Percentiles rank a stretch among this genome's conserved stretches.
These are phyloP conservation scores for Odontocerum albicorne DNA, from an alignment of 2,888 invertebrate genomes.

Conservation along the genomic window DNA sequence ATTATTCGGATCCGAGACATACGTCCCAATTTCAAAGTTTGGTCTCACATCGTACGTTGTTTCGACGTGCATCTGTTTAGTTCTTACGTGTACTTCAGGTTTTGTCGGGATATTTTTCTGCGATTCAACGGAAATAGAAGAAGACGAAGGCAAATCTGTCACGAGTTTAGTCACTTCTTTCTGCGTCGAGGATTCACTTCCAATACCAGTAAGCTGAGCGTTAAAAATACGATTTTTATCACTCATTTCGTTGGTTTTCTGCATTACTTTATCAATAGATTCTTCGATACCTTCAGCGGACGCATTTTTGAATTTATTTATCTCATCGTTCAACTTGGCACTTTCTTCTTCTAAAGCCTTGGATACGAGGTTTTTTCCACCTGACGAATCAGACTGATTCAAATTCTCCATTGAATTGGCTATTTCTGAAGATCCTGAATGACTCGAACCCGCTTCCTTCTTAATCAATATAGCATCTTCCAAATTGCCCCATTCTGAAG, in stretches of 20 bases:
- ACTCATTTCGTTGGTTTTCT: slow-evolving; percentile 42
- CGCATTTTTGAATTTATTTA: slow-evolving; percentile 29
- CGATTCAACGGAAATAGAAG: neutral
- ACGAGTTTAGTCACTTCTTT: slow-evolving; percentile 8
- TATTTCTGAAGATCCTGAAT: slow-evolving; percentile 53
- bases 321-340: slow-evolving; percentile 37
- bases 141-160: slow-evolving; percentile 2
- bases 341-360: slow-evolving; percentile 39
- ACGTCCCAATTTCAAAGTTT: slow-evolving; percentile 34
- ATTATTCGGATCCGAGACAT: slow-evolving; percentile 24
- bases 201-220: neutral
- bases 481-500: slow-evolving; percentile 73
- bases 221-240: slow-evolving; percentile 1
- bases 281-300: slow-evolving; percentile 18
- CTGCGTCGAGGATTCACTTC: no score
- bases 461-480: slow-evolving; percentile 72
- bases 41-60: slow-evolving; percentile 17
- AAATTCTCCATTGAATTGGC: slow-evolving; percentile 32
- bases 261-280: slow-evolving; percentile 16
- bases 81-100: slow-evolving; percentile 29
- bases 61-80: slow-evolving; percentile 13
- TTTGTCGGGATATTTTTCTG: slow-evolving; percentile 14
- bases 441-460: slow-evolving; percentile 47
- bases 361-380: slow-evolving; percentile 34
- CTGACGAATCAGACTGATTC: slow-evolving; percentile 17